Evolutionary conservation across 2,113 vertebrate species (phyloP), one percentile per base, ranked within the genome.

Genomic region (Delphinapterus leucas): DNA sequence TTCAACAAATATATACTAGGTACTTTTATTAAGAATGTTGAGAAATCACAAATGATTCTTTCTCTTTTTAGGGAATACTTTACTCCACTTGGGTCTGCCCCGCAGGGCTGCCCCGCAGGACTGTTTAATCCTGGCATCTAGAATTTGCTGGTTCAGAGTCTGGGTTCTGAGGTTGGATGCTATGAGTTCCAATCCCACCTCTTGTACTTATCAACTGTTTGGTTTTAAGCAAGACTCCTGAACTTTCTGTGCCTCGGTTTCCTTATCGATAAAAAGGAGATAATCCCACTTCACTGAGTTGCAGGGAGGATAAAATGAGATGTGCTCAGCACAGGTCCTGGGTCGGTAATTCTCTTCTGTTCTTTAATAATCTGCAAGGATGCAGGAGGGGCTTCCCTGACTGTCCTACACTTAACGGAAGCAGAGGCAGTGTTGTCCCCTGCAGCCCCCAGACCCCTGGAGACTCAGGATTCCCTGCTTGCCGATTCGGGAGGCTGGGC

Each of bases 401-500:
- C 0, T 4, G 47, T 7, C 28, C 23, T 21, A 4, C 11, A 2
- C 6, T 89, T 55, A 47, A 36, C 20, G 2, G 31, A 67, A 31
- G 73, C 21, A 41, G 49, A 74, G 44, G 6, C 8, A n/a, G 21
- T 3, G 28, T 17, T 55, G 44, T 41, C 20, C 5, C 82, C 31
- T 41, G 6, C 21, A 84, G 47, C 13, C 76, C 58, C 81, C 20
- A 55, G 68, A 41, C 31, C 89, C 61, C 44, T 65, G 90, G 71
- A 25, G 77, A 53, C 61, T 63, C 87, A 82, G 93, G 96, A 90
- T 95, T 90, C 87, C 86, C 81, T 44, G 13, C 41, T 71, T 12
- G 38, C 88, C 8, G 21, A 33, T 58, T n/a, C 0, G 6, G 71
- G 58, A 95, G 68, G 55, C n/a, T 25, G 61, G 82, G 91, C 18